phyloP scores from a whole-genome alignment of 2,113 vertebrate genomes.

The Amblyornis subalaris region DNA sequence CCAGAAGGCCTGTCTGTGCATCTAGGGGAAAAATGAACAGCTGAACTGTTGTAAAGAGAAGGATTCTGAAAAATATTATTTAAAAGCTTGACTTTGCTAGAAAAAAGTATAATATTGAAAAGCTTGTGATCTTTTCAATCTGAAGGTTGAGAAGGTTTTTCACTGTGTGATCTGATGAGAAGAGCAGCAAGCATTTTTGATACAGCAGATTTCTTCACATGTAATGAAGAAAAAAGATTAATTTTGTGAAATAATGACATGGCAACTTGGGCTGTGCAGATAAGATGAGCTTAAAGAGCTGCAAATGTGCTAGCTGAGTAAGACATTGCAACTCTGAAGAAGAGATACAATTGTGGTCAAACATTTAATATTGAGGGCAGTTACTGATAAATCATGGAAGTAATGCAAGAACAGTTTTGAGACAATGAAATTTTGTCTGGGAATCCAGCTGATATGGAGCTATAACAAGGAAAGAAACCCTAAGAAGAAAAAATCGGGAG shows the following conservation, averaged over 20 bases:
- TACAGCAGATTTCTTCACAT: background rate
- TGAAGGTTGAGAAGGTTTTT: background rate
- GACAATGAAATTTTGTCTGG: background rate
- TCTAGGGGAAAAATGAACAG: background rate
- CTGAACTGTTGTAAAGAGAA: background rate
- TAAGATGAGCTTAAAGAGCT: background rate
- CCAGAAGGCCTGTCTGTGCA: background rate
- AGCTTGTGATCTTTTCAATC: background rate
- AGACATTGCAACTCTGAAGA: background rate
- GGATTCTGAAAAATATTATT: background rate
- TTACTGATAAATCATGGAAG: background rate
- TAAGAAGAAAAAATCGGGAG: background rate
- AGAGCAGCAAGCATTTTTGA: background rate
- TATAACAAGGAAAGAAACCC: background rate
- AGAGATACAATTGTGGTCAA: rapidly evolving
- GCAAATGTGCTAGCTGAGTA: background rate
- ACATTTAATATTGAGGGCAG: background rate
- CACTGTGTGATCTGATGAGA: background rate
- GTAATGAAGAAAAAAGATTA: background rate
- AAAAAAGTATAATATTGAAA: background rate
- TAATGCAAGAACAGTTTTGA: background rate
- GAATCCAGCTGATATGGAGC: background rate
- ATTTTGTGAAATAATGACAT: background rate
- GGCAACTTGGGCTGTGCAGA: background rate
- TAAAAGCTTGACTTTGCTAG: background rate